These are phyloP conservation scores for Struthidea cinerea DNA, from an alignment of 2,113 vertebrate species.

Conservation along the genomic window DNA sequence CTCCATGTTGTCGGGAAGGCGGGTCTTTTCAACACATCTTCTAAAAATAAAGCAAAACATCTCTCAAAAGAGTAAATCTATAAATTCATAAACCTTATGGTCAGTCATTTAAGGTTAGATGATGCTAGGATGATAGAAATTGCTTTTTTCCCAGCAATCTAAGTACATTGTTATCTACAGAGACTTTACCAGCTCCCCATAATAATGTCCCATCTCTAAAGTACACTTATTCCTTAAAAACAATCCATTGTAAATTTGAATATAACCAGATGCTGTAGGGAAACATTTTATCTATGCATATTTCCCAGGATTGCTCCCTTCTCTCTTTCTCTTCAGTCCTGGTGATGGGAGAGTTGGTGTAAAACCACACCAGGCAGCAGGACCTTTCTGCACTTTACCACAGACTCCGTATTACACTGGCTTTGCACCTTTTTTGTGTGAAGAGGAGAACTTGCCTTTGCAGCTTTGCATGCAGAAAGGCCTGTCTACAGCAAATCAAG, in stretches of 20 bases:
- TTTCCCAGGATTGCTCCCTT: not conserved
- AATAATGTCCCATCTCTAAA: not conserved
- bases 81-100: not conserved
- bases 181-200: not conserved
- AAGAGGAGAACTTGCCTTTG: conserved; percentile 39
- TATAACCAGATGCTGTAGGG: not conserved
- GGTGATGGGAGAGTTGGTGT: not conserved
- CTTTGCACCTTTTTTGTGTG: conserved; percentile 42
- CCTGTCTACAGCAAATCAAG: conserved; percentile 58
- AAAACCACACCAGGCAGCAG: not conserved
- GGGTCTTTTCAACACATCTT: not conserved
- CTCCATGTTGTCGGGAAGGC: not conserved
- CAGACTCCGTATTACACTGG: not conserved
- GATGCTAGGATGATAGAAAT: not conserved
- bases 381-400: conserved; percentile 2
- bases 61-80: not conserved
- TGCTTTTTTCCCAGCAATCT: not conserved
- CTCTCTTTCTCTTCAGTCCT: not conserved
- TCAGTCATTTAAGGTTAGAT: not conserved
- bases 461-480: conserved; percentile 47
- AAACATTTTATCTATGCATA: not conserved
- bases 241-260: conserved; percentile 8
- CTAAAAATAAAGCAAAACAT: not conserved
- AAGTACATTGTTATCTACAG: not conserved
- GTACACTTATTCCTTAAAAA: not conserved